Evolutionary conservation across 2,113 vertebrate species (phyloP).

Genomic region (Gadus chalcogrammus): DNA sequence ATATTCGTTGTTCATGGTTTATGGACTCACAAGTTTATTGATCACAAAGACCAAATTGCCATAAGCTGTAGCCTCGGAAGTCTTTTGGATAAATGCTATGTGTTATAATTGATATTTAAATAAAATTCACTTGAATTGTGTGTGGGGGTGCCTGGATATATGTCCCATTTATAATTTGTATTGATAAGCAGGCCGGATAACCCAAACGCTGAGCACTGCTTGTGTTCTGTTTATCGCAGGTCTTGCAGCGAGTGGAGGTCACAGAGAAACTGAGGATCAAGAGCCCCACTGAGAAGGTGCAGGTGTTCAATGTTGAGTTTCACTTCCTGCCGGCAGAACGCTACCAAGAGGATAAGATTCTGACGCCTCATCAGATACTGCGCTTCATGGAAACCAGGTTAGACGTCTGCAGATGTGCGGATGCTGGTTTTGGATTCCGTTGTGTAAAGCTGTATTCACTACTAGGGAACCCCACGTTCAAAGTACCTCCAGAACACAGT

Average conservation of each 20-base stretch:
- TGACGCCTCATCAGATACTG: constrained; percentile 80
- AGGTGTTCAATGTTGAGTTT: constrained; percentile 80
- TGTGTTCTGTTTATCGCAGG: constrained; percentile 61
- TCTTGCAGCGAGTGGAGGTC: constrained; percentile 86
- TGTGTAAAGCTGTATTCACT: background rate
- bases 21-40: too few relatives aligned
- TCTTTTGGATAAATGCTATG: too few relatives aligned
- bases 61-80: too few relatives aligned
- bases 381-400: constrained; percentile 86
- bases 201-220: background rate
- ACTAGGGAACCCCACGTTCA: background rate
- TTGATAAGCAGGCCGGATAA: too few relatives aligned
- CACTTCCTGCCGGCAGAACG: constrained; percentile 78
- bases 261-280: constrained; percentile 76
- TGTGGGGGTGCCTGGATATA: too few relatives aligned
- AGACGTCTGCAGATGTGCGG: background rate
- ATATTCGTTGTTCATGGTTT: too few relatives aligned
- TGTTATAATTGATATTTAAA: too few relatives aligned
- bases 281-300: constrained; percentile 60
- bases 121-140: too few relatives aligned
- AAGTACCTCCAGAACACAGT: too few relatives aligned
- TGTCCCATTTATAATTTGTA: too few relatives aligned
- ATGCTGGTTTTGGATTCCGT: background rate
- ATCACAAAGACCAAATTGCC: too few relatives aligned
- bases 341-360: constrained; percentile 83